Base-by-base conservation (phyloP, 2,113 vertebrate species). In the Cyanistes caeruleus region DNA sequence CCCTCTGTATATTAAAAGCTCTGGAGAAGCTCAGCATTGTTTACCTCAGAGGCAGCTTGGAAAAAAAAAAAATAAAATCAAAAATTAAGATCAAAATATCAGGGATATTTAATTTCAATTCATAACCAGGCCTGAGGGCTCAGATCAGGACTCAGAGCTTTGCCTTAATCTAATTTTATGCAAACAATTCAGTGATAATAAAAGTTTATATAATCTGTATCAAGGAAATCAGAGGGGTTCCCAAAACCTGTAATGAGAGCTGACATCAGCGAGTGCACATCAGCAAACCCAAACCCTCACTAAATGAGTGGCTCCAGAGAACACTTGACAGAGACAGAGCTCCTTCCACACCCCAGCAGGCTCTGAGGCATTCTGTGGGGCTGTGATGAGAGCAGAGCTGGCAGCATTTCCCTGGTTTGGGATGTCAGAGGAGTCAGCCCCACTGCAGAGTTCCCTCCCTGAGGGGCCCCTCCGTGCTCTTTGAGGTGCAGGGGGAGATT, bases 111-210 rank as follows among this genome's bases (percentile, higher is more conserved):
- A 64, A 84, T 80, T 80, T 69, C 77, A 69, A 77, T 59, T 64
- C 51, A 13, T 62, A 65, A 65, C 23, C 51, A 87, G 48, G 51
- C 84, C 67, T 39, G 9, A 7, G 22, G 72, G 84, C 51, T 91
- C 28, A 27, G 51, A 91, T 65, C 43, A 70, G 64, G 46, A 46
- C 76, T 80, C 37, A 23, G 78, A 89, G 78, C 28, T 75, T 84
- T 75, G 55, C 63, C 80, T 89, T 86, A 84, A 72, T 86, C 68
- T 89, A 73, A 79, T 94, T 95, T 87, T 81, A 94, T 64, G 76
- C 62, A 93, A 92, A 87, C 49, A 73, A 44, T 72, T 84, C 72
- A 58, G 49, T 30, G 64, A 79, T 86, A 84, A 82, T 39, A 56
- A 39, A 58, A 24, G 7, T 53, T 58, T 75, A 84, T 43, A 91